Conservation (phyloP, 2,797 vertebrate species). For the Dromococcyx pavoninus region DNA sequence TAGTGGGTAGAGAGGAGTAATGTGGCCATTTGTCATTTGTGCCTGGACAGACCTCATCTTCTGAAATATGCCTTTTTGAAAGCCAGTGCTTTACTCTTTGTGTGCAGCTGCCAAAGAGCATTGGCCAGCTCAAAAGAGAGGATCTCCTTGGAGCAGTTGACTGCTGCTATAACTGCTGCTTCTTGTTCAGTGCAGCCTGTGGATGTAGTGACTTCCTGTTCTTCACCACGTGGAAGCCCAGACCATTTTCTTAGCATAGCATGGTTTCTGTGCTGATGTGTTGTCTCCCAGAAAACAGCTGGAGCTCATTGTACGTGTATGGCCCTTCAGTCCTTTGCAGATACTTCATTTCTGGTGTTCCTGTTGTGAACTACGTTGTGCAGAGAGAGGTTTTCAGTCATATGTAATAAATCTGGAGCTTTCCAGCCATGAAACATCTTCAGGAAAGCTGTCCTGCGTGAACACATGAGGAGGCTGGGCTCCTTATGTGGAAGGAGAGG, state of each 20-base stretch:
- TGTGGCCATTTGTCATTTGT: conserved; percentile 16
- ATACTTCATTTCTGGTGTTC: neutral
- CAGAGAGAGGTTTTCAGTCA: neutral
- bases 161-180: neutral
- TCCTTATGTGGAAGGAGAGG: neutral
- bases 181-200: neutral
- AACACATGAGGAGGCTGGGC: neutral
- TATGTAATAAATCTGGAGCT: neutral
- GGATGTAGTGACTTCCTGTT: neutral
- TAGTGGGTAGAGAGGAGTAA: neutral
- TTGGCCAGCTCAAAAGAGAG: neutral
- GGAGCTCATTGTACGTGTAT: neutral
- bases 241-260: neutral
- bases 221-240: neutral
- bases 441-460: neutral
- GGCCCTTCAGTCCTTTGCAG: neutral
- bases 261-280: neutral
- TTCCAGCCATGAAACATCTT: neutral
- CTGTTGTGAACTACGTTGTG: neutral
- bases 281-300: neutral
- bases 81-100: neutral
- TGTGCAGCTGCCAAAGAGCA: neutral
- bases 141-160: neutral
- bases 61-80: neutral
- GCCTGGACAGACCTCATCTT: conserved; percentile 7